Evolutionary conservation across 1,140 invertebrate species (phyloP).

Genomic region (Ephestia elutella): DNA sequence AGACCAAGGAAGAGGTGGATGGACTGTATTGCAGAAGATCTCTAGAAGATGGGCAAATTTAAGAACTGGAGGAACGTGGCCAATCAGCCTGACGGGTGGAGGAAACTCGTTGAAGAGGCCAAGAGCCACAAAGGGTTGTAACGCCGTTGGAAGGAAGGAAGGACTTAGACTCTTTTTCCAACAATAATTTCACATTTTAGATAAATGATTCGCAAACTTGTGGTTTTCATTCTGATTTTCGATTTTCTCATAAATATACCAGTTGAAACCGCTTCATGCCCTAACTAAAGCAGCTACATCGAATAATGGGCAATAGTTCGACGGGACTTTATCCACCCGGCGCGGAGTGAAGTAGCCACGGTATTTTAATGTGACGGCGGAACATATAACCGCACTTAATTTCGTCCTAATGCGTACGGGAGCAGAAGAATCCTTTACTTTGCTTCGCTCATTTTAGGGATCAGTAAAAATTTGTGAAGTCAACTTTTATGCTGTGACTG

Average conservation of each 20-base stretch:
- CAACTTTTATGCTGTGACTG: neutral
- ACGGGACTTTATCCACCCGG: conserved; percentile 41
- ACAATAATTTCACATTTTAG: too few relatives aligned
- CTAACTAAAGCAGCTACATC: conserved; percentile 27
- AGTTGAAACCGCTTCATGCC: conserved; percentile 10
- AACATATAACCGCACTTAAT: conserved; percentile 72
- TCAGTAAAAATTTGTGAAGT: neutral
- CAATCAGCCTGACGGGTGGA: too few relatives aligned
- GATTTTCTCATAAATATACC: conserved; percentile 41
- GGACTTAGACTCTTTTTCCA: too few relatives aligned
- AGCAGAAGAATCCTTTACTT: conserved; percentile 51
- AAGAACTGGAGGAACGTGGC: too few relatives aligned
- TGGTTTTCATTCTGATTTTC: neutral
- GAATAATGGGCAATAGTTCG: conserved; percentile 62
- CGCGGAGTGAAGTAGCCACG: conserved; percentile 50
- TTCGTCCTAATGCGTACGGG: conserved; percentile 63
- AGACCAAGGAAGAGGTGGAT: too few relatives aligned
- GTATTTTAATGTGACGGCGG: conserved; percentile 67
- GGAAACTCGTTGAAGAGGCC: too few relatives aligned
- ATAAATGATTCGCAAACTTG: too few relatives aligned
- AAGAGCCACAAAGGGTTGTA: too few relatives aligned
- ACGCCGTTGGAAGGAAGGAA: too few relatives aligned
- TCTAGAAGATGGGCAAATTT: too few relatives aligned
- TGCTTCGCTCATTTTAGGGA: conserved; percentile 9
- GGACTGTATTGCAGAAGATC: too few relatives aligned